Base-by-base conservation (phyloP, 2,113 vertebrate species). In the Cyprinodon tularosa region DNA sequence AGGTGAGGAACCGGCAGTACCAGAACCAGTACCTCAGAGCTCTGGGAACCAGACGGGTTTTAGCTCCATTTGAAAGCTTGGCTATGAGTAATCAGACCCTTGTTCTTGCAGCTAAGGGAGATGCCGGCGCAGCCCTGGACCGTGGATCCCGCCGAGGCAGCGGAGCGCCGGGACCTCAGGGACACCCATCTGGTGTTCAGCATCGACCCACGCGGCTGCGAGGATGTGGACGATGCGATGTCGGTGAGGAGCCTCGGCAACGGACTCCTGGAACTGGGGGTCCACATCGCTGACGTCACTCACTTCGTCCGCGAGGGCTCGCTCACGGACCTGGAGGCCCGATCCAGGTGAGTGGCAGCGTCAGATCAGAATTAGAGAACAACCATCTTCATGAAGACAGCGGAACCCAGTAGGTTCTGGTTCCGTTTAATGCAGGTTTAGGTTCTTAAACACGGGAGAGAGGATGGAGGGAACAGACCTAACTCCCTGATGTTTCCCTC, bases 221-320 rank as follows among this genome's bases (percentile, higher is more conserved):
- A 99, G 87, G 98, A 99, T 8, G 98, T 99, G 45, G 98, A 99
- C 6, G 98, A 99, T 15, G 86, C 97, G 0, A 88, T 99, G 12
- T 99, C 98, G 0, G 81, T 98, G 29, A 89, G 95, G 37, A 40
- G 80, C 17, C 89, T 99, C 12, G 84, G 83, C 0, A 92, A 78
- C 0, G 95, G 95, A 63, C 66, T 72, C 2, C 92, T 99, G 4
- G 98, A 99, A 88, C 94, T 99, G 0, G 98, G 97, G 0, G 97
- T 99, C 29, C 98, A 99, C 88, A 99, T 99, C 12, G 97, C 98
- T 0, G 97, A 99, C 0, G 98, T 99, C 14, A 96, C 97, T 0
- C 94, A 99, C 80, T 99, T 99, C 0, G 96, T 99, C 69, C 47
- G 78, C 2, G 88, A 95, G 14, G 95, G 95, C 13, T 97, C 96